phyloP scores from a whole-genome alignment of 2,888 invertebrate species.

The Ctenicera cuprea region DNA sequence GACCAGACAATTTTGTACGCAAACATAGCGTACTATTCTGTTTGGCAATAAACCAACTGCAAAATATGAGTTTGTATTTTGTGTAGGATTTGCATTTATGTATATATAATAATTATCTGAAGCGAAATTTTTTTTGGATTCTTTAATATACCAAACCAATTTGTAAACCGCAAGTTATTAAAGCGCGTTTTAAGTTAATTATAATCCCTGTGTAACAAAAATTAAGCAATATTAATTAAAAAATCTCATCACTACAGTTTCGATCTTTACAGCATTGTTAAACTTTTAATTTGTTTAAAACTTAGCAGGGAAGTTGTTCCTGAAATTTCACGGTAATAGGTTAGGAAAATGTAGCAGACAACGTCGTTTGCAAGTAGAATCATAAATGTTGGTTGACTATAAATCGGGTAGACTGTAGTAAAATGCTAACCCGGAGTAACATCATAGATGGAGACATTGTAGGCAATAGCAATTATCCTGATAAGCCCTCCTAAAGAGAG shows the following conservation, averaged over 20 bases:
- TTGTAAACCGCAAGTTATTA: no score
- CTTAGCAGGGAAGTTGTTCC: no score
- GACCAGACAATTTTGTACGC: slow-evolving; percentile 34
- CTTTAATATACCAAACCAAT: no score
- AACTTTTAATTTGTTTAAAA: no score
- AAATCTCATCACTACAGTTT: no score
- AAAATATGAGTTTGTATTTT: not conserved
- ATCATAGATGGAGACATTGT: slow-evolving; percentile 45
- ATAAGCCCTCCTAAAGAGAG: slow-evolving; percentile 49
- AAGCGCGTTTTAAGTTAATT: no score
- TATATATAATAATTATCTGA: no score
- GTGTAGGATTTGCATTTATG: no score
- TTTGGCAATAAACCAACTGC: slow-evolving; percentile 36
- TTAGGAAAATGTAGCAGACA: not conserved
- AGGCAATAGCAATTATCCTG: slow-evolving; percentile 52
- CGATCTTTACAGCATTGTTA: no score
- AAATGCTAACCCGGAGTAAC: slow-evolving; percentile 20
- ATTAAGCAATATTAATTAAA: no score
- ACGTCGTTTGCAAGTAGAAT: slow-evolving; percentile 1
- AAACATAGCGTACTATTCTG: slow-evolving; percentile 29
- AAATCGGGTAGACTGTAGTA: slow-evolving; percentile 19
- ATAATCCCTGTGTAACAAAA: no score
- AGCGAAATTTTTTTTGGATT: no score
- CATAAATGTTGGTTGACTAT: not conserved
- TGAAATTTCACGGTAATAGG: not conserved